phyloP scores from a whole-genome alignment of 2,113 vertebrate genomes.

The Neolamprologus longior region DNA sequence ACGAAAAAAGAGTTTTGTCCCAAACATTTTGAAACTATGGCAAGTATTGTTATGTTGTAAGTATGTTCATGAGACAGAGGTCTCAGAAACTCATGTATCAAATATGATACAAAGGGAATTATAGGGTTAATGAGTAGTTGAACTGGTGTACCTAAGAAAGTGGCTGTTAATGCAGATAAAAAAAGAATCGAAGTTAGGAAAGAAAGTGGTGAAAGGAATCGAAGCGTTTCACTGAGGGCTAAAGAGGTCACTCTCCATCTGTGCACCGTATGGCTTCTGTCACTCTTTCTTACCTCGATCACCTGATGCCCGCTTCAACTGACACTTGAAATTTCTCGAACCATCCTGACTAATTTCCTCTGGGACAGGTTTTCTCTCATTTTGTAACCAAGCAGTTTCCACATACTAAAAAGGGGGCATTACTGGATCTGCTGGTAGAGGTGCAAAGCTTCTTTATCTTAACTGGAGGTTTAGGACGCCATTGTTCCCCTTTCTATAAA shows the following conservation, averaged over 20 bases:
- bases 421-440: not conserved
- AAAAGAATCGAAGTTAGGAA: not conserved
- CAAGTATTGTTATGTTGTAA: not conserved
- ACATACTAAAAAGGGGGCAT: not conserved
- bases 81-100: not conserved
- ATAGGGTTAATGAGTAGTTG: not conserved
- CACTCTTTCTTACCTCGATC: not conserved
- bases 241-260: not conserved
- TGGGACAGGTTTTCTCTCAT: not conserved
- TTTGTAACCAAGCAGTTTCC: not conserved
- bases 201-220: not conserved
- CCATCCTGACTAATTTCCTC: not conserved
- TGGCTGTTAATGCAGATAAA: not conserved
- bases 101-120: not conserved
- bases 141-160: not conserved
- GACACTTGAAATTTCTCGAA: not conserved
- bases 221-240: not conserved
- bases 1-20: not conserved
- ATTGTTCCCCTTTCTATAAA: not conserved
- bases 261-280: not conserved
- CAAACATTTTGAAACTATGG: not conserved
- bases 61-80: not conserved
- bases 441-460: not conserved
- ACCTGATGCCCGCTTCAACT: not conserved
- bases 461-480: not conserved